Conservation (phyloP, 2,113 vertebrate species). For the Athene cunicularia region DNA sequence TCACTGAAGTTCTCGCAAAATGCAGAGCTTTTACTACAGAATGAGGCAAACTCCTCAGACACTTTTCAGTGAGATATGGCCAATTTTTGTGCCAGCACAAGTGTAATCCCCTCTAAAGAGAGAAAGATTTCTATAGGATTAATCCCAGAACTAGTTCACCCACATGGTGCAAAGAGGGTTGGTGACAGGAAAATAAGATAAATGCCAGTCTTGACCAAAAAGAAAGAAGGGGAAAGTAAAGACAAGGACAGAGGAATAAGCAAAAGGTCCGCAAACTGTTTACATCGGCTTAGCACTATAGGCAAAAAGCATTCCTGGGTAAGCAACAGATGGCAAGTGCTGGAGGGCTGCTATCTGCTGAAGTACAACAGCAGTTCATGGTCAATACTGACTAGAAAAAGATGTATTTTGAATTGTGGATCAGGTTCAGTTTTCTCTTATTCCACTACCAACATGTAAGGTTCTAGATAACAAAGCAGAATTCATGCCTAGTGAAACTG, state of each 20-base stretch:
- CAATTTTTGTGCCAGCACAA: not conserved
- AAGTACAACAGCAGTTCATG: not conserved
- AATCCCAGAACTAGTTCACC: not conserved
- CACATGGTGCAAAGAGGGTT: fast-evolving
- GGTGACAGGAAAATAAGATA: not conserved
- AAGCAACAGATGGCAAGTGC: not conserved
- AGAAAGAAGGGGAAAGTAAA: not conserved
- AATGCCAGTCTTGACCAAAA: not conserved
- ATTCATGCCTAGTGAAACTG: not conserved
- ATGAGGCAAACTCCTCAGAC: fast-evolving
- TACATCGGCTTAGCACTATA: not conserved
- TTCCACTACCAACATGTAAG: not conserved
- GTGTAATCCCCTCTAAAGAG: fast-evolving
- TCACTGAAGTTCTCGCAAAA: fast-evolving
- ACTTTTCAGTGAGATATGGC: not conserved
- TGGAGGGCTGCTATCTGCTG: not conserved
- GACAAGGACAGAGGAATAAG: not conserved
- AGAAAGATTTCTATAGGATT: not conserved
- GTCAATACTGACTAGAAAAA: not conserved
- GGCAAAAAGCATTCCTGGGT: not conserved
- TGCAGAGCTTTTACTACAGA: not conserved
- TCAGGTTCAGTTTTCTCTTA: not conserved
- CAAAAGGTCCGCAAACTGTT: not conserved
- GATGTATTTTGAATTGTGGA: not conserved
- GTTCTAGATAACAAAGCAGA: not conserved